phyloP scores from a whole-genome alignment of 2,113 vertebrate species.

The Microcebus jonahi region DNA sequence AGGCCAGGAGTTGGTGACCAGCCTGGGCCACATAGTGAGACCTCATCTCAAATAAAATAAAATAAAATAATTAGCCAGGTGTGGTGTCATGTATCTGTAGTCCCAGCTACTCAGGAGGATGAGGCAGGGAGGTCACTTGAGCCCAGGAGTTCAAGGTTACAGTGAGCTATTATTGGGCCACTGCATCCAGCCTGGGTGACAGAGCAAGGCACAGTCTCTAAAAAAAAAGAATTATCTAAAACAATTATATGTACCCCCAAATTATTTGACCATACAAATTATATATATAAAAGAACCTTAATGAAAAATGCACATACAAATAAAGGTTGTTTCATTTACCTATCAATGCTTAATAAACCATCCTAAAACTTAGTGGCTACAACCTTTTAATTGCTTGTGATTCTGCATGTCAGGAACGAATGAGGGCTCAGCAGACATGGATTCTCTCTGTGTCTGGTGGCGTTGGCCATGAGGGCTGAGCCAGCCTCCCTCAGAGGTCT shows the following conservation, averaged over 20 bases:
- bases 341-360: not conserved
- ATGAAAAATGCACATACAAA: not conserved
- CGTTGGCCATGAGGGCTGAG: rapidly evolving
- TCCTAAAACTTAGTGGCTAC: not conserved
- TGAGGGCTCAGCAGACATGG: not conserved
- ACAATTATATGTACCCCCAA: not conserved
- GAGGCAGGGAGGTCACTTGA: too few relatives aligned
- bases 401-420: not conserved
- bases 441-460: not conserved
- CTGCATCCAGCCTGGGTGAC: too few relatives aligned
- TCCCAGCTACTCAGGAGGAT: too few relatives aligned
- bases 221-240: not conserved
- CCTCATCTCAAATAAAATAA: too few relatives aligned
- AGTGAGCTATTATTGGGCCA: too few relatives aligned
- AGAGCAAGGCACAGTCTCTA: too few relatives aligned
- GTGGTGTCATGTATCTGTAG: too few relatives aligned
- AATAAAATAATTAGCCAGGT: too few relatives aligned
- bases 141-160: too few relatives aligned
- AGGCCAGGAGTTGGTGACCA: too few relatives aligned
- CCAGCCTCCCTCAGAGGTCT: not conserved
- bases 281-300: not conserved
- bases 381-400: not conserved
- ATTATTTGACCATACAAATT: not conserved
- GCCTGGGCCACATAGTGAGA: too few relatives aligned
- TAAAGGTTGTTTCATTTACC: not conserved